Percentiles rank a stretch among this genome's conserved stretches.
These are phyloP conservation scores for Urocitellus parryii DNA, from an alignment of 2,113 vertebrate genomes.

Conservation along the genomic window DNA sequence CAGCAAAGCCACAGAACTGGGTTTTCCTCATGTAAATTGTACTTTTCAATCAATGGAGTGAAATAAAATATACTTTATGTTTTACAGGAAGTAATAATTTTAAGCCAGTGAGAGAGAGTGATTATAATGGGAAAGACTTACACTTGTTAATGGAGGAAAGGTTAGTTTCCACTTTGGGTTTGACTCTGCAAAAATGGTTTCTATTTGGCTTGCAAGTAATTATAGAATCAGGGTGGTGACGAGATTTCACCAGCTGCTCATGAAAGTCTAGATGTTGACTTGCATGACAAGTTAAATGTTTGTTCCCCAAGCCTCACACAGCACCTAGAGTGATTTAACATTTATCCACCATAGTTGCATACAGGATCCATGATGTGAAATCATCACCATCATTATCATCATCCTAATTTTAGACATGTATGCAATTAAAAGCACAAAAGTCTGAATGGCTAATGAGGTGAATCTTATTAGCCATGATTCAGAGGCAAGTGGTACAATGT, in stretches of 20 bases:
- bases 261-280: slow-evolving; percentile 50
- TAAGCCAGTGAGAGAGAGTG: slow-evolving; percentile 77
- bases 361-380: slow-evolving; percentile 51
- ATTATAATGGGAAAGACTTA: slow-evolving; percentile 79
- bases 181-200: slow-evolving; percentile 77
- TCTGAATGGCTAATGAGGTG: slow-evolving; percentile 49
- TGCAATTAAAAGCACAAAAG: slow-evolving; percentile 65
- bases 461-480: background rate
- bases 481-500: background rate
- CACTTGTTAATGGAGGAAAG: slow-evolving; percentile 79
- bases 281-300: slow-evolving; percentile 63
- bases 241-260: slow-evolving; percentile 73
- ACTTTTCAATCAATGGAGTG: slow-evolving; percentile 84
- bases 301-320: slow-evolving; percentile 32
- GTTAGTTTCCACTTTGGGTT: slow-evolving; percentile 81
- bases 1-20: slow-evolving; percentile 84
- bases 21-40: slow-evolving; percentile 81
- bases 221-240: slow-evolving; percentile 77
- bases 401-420: slow-evolving; percentile 31
- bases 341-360: background rate
- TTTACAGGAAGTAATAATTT: slow-evolving; percentile 83
- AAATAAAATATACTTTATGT: slow-evolving; percentile 85
- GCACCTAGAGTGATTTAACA: background rate
- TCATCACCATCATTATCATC: background rate
- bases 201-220: slow-evolving; percentile 83